Conservation (phyloP, 1,140 invertebrate species). For the Rhizoglyphus robini region DNA sequence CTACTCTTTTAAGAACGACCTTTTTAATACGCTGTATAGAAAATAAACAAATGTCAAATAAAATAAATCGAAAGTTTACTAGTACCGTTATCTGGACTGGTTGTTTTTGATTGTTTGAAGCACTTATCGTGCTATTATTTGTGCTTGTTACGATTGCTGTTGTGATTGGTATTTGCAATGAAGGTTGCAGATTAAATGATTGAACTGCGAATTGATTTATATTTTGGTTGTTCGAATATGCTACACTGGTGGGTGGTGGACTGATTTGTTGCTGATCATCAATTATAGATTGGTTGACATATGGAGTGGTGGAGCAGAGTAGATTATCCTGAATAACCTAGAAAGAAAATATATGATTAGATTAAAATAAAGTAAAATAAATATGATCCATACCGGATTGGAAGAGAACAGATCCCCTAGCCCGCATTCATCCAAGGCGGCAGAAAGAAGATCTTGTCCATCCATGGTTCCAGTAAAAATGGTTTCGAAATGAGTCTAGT, state of each 20-base stretch:
- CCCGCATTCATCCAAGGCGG: slow-evolving; percentile 33
- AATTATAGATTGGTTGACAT: too few relatives aligned
- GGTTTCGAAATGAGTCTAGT: too few relatives aligned
- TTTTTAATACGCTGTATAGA: not conserved
- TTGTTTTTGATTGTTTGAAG: not conserved
- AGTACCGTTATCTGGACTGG: too few relatives aligned
- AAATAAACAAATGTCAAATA: not conserved
- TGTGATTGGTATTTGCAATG: not conserved
- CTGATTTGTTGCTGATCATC: too few relatives aligned
- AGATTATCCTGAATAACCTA: not conserved
- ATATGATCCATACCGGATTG: slow-evolving; percentile 11
- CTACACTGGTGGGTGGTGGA: not conserved
- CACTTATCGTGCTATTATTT: not conserved
- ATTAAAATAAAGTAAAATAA: slow-evolving; percentile 6
- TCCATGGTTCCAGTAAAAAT: too few relatives aligned
- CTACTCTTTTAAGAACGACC: not conserved
- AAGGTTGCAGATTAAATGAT: not conserved
- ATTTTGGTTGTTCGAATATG: not conserved
- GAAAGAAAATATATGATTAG: too few relatives aligned
- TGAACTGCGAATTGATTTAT: not conserved
- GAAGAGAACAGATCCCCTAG: slow-evolving; percentile 21
- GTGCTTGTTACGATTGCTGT: not conserved
- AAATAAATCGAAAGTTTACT: too few relatives aligned
- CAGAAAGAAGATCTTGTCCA: slow-evolving; percentile 31
- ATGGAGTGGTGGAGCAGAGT: too few relatives aligned